These are phyloP conservation scores for Montifringilla adamsi DNA, from an alignment of 2,113 vertebrate species.

Conservation along the genomic window DNA sequence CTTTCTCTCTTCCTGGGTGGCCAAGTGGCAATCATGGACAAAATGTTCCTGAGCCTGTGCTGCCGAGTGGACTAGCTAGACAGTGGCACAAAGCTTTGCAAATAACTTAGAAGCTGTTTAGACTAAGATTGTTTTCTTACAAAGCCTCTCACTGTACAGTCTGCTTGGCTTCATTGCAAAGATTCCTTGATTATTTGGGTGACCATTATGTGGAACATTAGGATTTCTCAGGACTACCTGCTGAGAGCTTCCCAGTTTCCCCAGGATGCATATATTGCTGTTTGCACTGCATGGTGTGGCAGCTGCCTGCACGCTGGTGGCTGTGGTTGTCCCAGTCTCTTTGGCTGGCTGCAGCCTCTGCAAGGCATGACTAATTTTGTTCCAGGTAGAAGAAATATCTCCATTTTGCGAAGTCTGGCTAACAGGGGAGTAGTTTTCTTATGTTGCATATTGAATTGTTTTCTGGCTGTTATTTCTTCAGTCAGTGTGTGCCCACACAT, in stretches of 20 bases:
- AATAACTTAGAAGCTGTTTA: neutral
- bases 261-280: neutral
- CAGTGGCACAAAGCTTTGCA: neutral
- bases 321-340: rapidly evolving
- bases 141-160: neutral
- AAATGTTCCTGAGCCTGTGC: neutral
- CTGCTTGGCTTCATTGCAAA: neutral
- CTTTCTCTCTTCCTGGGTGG: neutral
- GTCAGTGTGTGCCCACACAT: neutral
- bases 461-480: neutral
- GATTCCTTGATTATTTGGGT: neutral
- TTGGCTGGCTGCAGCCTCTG: neutral
- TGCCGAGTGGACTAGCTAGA: neutral
- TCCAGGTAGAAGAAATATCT: neutral
- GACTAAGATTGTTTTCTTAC: neutral
- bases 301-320: neutral
- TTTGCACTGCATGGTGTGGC: neutral
- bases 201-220: neutral
- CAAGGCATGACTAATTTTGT: neutral
- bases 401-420: neutral
- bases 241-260: neutral
- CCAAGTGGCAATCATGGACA: neutral
- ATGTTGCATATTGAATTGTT: neutral
- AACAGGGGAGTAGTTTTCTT: neutral
- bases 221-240: neutral